These are phyloP conservation scores for Nephila pilipes DNA, from an alignment of 1,140 invertebrate species.

Conservation along the genomic window DNA sequence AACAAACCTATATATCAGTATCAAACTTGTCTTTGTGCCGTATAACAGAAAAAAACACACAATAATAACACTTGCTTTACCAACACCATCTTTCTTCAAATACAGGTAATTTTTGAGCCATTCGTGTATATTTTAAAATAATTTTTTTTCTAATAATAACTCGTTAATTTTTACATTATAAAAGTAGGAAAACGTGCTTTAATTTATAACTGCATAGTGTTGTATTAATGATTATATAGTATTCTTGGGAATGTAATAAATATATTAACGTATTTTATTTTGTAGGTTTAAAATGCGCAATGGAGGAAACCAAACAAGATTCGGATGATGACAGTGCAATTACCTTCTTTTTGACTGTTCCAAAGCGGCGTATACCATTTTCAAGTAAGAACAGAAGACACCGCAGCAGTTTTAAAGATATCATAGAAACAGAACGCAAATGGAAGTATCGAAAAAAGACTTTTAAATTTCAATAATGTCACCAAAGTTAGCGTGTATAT, in stretches of 20 bases:
- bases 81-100: no score
- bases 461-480: conserved; percentile 15
- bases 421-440: conserved; percentile 23
- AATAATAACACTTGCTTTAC: no score
- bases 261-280: neutral
- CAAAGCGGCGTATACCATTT: neutral
- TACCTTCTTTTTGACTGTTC: neutral
- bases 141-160: no score
- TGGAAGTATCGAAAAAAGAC: conserved; percentile 72
- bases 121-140: no score
- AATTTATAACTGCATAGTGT: no score
- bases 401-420: conserved; percentile 23
- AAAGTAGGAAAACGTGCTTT: no score
- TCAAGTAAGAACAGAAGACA: neutral
- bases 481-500: neutral
- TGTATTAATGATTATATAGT: no score
- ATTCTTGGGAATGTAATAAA: neutral
- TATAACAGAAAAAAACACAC: no score
- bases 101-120: no score
- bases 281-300: conserved; percentile 69
- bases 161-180: no score
- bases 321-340: conserved; percentile 36
- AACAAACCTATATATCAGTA: no score
- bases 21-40: no score
- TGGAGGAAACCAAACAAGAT: conserved; percentile 65